Evolutionary conservation across 2,113 vertebrate genomes (phyloP), one percentile per base, ranked within the genome.

Genomic region (Shinisaurus crocodilurus): DNA sequence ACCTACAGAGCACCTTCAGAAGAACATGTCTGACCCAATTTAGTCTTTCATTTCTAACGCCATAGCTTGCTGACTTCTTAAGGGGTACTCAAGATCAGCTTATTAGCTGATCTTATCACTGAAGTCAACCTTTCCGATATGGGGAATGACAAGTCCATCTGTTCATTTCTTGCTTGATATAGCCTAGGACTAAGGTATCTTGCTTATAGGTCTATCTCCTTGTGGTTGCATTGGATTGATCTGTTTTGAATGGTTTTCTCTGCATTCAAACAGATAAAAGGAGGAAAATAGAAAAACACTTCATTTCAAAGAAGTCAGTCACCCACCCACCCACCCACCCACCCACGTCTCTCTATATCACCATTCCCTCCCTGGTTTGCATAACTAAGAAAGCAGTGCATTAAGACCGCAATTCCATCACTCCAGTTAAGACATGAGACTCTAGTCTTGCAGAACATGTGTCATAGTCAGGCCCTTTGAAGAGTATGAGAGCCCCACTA

Each of bases 101-200:
- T 96, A 96, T 96, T 96, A 95, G 82, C 92, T 95, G 95, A 95
- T 95, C 92, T 96, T 96, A 96, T 96, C 95, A 93, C 92, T 93
- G 92, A 91, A 95, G 94, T 95, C 95, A 94, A 92, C 90, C 94
- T 95, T 95, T 94, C 92, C 89, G 92, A 96, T 96, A 93, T 96
- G 87, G 91, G 89, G 90, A 93, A 91, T 95, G 95, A 96, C 95
- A 96, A 93, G 92, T 92, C 94, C 95, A 96, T 96, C 95, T 96
- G 91, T 95, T 94, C 94, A 94, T 96, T 96, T 96, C 90, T 92
- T 95, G 91, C 95, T 95, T 94, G 93, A 94, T 63, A 63, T 96
- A 96, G 95, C 92, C 84, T 92, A 85, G 91, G 92, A 91, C 90
- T 93, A 94, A 89, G 92, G 94, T 94, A 94, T 94, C 94, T 94